Base-by-base conservation (phyloP, 2,888 invertebrate genomes). In the Tipula confusa region DNA sequence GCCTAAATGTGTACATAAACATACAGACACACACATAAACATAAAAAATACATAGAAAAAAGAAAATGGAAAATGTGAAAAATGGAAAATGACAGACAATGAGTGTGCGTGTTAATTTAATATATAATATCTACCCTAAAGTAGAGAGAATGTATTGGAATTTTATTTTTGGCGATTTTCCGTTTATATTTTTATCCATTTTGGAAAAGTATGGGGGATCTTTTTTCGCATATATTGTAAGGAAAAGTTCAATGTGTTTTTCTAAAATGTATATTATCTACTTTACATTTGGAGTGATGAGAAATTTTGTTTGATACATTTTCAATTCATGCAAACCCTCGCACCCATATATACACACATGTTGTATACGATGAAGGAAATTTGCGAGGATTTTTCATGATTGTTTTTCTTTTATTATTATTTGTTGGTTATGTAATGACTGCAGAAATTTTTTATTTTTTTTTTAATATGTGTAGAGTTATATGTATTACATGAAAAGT, bases 21-120 rank as follows among this genome's bases (percentile, higher is more conserved):
- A n/a, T n/a, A n/a, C n/a, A 31, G 7, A 31, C 31, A 31, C 31
- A 31, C 31, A 38, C 33, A 33, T 1, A 4, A 33, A 11, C 33
- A 33, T 33, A 33, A 33, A 4, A 33, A 33, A 33, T 33, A 33
- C 33, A 33, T 9, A 33, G 11, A n/a, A n/a, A 33, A 33, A 33
- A 33, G 33, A 64, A 64, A 64, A 64, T 24, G 24, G 64, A 64
- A 64, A 64, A 43, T 43, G 43, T 43, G 43, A 43, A 43, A 43
- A 43, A 64, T 64, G 64, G 64, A 24, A 64, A 64, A 64, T 64
- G 64, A 64, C 64, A 64, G 64, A 64, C 64, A 64, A 64, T 64
- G 64, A 64, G 64, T 64, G 64, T 64, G 64, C 64, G 64, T 64
- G 64, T 64, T 64, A 64, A 64, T 64, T 64, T 64, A 64, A 64